These are phyloP conservation scores for Puntigrus tetrazona DNA, from an alignment of 2,113 vertebrate genomes.

Conservation along the genomic window DNA sequence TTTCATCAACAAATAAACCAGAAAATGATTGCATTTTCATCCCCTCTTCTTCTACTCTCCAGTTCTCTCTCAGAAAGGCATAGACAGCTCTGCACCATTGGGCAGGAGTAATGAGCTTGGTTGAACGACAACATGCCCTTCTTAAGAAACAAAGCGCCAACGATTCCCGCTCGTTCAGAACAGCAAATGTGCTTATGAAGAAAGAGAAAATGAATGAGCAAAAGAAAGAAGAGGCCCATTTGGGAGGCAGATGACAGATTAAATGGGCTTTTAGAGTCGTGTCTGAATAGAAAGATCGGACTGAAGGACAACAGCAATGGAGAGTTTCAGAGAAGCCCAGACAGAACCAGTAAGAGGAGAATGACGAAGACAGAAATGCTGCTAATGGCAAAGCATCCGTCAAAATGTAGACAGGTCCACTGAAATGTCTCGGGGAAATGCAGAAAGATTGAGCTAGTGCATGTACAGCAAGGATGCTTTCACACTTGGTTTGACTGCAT, in stretches of 20 bases:
- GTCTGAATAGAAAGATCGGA: conserved; percentile 26
- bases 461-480: neutral
- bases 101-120: conserved; percentile 40
- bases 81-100: conserved; percentile 11
- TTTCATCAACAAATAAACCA: conserved; percentile 42
- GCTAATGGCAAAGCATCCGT: neutral
- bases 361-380: neutral
- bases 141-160: conserved; percentile 14
- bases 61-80: conserved; percentile 3
- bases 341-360: neutral
- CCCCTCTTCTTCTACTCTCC: neutral
- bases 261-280: neutral
- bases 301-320: neutral
- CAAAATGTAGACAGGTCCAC: neutral
- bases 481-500: conserved; percentile 8
- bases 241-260: conserved; percentile 30
- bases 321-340: neutral
- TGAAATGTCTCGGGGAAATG: conserved; percentile 1
- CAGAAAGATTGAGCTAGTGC: neutral
- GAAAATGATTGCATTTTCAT: conserved; percentile 31
- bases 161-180: conserved; percentile 7
- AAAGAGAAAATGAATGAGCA: conserved; percentile 15
- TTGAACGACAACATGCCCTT: conserved; percentile 3
- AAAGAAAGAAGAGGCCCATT: neutral
- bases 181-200: neutral